Conservation (phyloP, 2,888 invertebrate genomes). For the Pseudococcus viburni region DNA sequence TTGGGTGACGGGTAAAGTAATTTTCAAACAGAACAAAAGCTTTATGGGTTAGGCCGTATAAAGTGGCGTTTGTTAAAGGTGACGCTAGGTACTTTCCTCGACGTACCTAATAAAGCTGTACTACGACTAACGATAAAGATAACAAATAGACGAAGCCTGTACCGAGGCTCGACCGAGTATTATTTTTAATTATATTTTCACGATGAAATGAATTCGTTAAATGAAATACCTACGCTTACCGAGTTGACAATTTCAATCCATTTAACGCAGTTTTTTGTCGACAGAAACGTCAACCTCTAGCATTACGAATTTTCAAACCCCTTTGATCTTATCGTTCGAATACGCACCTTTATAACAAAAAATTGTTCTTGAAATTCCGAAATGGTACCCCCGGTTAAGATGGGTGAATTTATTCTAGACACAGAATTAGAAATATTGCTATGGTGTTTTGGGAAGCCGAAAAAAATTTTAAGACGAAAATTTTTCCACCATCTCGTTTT, state of each 20-base stretch:
- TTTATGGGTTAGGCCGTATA: slow-evolving; percentile 49
- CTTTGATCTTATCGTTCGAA: background rate
- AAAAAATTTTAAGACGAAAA: no score
- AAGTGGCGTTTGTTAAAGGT: slow-evolving; percentile 45
- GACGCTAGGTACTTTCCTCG: slow-evolving; percentile 23
- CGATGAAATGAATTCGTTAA: slow-evolving; percentile 16
- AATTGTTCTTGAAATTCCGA: background rate
- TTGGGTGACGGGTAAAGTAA: slow-evolving; percentile 40
- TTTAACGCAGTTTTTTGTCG: background rate
- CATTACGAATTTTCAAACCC: background rate
- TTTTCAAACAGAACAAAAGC: slow-evolving; percentile 57
- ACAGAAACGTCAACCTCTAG: background rate
- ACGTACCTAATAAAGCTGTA: slow-evolving; percentile 12
- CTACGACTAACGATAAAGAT: background rate
- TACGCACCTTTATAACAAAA: background rate
- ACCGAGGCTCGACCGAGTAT: background rate
- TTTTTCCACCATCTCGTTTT: no score
- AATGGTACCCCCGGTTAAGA: background rate
- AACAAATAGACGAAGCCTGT: slow-evolving; percentile 6
- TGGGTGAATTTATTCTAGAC: no score
- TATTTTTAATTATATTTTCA: slow-evolving; percentile 43
- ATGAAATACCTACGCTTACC: background rate
- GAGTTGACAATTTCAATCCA: slow-evolving; percentile 32
- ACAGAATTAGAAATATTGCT: no score
- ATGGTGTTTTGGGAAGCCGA: no score